Conservation (phyloP, 1,140 invertebrate genomes). For the Hycleus phaleratus region DNA sequence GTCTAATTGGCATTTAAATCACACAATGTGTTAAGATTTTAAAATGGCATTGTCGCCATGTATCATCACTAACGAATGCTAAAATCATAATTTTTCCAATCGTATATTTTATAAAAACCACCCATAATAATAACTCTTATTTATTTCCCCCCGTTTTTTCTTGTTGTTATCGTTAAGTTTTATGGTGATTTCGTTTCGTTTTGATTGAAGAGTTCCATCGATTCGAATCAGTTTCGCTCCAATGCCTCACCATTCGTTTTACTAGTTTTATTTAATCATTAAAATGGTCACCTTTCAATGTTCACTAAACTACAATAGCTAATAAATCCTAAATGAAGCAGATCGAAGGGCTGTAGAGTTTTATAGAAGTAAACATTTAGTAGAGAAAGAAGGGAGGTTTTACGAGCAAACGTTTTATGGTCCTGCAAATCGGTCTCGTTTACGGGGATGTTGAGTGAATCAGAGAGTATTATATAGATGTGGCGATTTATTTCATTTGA, state of each 20-base stretch:
- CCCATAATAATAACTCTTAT: not conserved
- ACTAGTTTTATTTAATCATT: too few relatives aligned
- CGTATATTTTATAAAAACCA: not conserved
- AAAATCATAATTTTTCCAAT: not conserved
- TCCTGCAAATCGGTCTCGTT: conserved; percentile 21
- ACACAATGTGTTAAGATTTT: conserved; percentile 3
- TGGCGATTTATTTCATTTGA: conserved; percentile 22
- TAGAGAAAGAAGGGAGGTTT: conserved; percentile 2
- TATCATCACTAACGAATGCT: not conserved
- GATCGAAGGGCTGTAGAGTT: conserved; percentile 1
- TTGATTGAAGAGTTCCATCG: too few relatives aligned
- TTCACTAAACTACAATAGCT: not conserved
- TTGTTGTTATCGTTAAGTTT: not conserved
- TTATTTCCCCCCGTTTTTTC: not conserved
- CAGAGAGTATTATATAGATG: conserved; percentile 1
- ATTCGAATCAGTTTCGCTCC: too few relatives aligned
- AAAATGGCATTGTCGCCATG: conserved; percentile 3
- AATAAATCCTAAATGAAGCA: not conserved
- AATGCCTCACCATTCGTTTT: too few relatives aligned
- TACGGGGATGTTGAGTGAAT: conserved; percentile 18
- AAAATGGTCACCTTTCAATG: not conserved
- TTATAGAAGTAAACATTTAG: conserved; percentile 3
- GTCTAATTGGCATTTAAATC: conserved; percentile 6
- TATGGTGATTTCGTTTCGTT: not conserved
- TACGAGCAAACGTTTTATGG: conserved; percentile 24